phyloP scores from a whole-genome alignment of 2,113 vertebrate genomes.

The Crotalus horridus region DNA sequence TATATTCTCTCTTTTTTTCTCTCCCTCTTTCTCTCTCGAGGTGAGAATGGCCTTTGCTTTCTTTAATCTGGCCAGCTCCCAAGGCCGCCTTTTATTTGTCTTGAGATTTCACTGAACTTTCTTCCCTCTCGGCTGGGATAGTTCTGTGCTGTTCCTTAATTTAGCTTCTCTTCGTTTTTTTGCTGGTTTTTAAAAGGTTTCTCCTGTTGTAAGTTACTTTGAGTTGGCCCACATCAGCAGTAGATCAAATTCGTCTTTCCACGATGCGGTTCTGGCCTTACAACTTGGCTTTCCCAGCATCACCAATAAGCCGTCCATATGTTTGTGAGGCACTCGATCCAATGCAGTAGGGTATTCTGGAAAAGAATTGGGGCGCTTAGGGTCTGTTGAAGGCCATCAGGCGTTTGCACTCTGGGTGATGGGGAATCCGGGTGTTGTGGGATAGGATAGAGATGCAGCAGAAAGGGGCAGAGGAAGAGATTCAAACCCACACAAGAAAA shows the following conservation, averaged over 20 bases:
- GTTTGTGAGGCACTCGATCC: neutral
- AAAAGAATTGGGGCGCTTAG: too few relatives aligned
- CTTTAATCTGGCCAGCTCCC: neutral
- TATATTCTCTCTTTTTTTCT: neutral
- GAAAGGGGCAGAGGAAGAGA: neutral
- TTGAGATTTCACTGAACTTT: neutral
- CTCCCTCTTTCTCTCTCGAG: neutral
- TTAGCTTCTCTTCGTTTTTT: neutral
- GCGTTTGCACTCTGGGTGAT: neutral
- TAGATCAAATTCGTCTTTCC: neutral
- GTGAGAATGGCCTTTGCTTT: neutral
- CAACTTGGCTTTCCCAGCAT: neutral
- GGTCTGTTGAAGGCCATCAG: too few relatives aligned
- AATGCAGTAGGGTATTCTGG: too few relatives aligned
- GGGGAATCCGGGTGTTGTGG: neutral
- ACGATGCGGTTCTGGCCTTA: neutral
- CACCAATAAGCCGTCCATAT: neutral
- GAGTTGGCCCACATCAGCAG: neutral
- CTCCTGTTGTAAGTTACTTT: neutral
- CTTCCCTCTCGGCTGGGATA: neutral
- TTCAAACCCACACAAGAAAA: neutral
- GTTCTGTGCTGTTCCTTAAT: neutral
- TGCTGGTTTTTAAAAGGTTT: neutral
- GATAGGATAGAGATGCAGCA: neutral
- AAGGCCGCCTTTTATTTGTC: neutral